A percentile compares a stretch with the other conserved stretches of the same genome.
phyloP scores from a whole-genome alignment of 2,797 vertebrate genomes.

The Sebastes minor region DNA sequence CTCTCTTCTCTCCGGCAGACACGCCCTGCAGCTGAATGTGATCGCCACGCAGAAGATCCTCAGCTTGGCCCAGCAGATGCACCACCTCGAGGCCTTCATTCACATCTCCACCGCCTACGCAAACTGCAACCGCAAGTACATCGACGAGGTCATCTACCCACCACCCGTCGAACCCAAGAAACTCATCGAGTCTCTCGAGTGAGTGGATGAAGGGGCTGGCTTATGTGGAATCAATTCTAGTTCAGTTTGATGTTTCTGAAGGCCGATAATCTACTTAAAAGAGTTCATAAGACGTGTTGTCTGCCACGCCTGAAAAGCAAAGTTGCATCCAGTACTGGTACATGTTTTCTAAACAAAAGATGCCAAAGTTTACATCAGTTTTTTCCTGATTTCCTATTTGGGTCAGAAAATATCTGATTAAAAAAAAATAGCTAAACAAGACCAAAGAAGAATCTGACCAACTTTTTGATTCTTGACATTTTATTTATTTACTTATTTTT shows the following conservation, averaged over 20 bases:
- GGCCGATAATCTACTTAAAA: neutral
- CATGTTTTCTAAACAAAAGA: neutral
- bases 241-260: neutral
- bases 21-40: conserved; percentile 92
- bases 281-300: neutral
- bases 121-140: conserved; percentile 92
- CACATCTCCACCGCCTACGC: conserved; percentile 96
- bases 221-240: neutral
- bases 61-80: conserved; percentile 90
- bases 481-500: too few relatives aligned
- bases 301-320: neutral
- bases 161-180: conserved; percentile 92
- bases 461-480: neutral
- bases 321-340: neutral
- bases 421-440: neutral
- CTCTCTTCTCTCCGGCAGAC: conserved; percentile 70
- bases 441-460: neutral
- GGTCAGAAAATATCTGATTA: neutral
- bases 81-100: conserved; percentile 91
- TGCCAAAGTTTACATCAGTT: neutral
- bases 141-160: conserved; percentile 94
- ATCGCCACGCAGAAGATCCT: conserved; percentile 92
- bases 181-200: conserved; percentile 94
- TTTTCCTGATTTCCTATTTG: neutral
- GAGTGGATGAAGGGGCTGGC: conserved; percentile 70